Conservation (phyloP, 2,888 invertebrate genomes). For the Patella depressa region DNA sequence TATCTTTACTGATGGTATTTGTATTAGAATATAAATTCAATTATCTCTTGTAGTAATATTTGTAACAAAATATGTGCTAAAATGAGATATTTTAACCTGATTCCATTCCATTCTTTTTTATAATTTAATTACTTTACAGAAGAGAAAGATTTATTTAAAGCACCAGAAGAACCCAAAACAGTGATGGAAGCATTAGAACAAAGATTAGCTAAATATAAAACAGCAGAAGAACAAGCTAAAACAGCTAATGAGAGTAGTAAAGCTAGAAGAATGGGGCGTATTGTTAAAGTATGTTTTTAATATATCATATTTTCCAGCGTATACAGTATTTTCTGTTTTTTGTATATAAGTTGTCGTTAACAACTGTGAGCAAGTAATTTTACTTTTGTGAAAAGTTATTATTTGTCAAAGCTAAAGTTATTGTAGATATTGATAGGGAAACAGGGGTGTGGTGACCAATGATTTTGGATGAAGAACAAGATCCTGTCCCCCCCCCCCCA, state of each 20-base stretch:
- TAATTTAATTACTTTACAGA: constrained; percentile 41
- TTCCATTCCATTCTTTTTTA: neutral
- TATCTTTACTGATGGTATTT: too few species aligned
- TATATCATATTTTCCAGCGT: too few species aligned
- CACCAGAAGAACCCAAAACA: constrained; percentile 72
- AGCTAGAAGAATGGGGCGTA: constrained; percentile 88
- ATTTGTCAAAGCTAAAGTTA: too few species aligned
- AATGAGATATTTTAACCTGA: neutral
- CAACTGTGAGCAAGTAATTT: too few species aligned
- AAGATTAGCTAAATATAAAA: constrained; percentile 83
- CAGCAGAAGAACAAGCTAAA: constrained; percentile 80
- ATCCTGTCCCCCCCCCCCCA: too few species aligned
- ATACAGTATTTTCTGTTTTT: too few species aligned
- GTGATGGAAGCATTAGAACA: constrained; percentile 86
- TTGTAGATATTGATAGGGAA: too few species aligned
- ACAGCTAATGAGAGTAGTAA: constrained; percentile 86
- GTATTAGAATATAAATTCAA: neutral
- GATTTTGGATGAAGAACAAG: too few species aligned
- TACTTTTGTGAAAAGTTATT: too few species aligned
- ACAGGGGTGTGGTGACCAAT: too few species aligned
- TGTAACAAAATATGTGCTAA: too few species aligned
- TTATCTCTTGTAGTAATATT: neutral
- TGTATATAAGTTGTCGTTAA: too few species aligned
- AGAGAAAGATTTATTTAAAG: constrained; percentile 63
- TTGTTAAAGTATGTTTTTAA: constrained; percentile 78